phyloP scores from a whole-genome alignment of 23 tunicate genomes.

The Oikopleura vanhoeffeni region DNA sequence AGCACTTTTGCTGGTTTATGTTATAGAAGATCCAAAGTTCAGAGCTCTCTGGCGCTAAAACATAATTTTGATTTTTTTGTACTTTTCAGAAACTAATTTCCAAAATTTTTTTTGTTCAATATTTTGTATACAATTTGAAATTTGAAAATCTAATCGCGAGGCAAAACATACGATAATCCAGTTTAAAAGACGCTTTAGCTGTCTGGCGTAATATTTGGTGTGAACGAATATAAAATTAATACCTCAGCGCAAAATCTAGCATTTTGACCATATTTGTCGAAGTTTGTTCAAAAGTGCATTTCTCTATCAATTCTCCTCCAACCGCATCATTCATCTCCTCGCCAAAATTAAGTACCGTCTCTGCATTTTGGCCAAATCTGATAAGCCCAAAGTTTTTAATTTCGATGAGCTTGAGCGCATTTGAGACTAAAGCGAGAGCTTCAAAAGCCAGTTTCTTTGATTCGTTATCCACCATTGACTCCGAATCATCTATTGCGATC shows the following conservation, averaged over 20 bases:
- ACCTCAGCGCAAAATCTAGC: background rate
- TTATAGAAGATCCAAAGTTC: too few relatives aligned
- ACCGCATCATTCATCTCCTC: slow-evolving; percentile 54
- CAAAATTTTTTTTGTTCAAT: too few relatives aligned
- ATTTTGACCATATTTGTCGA: slow-evolving; percentile 46
- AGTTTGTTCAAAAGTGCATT: slow-evolving; percentile 51
- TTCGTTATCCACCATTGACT: slow-evolving; percentile 76
- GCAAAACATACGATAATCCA: too few relatives aligned
- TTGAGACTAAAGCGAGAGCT: slow-evolving; percentile 57
- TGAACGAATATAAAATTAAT: too few relatives aligned
- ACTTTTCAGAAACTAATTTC: too few relatives aligned
- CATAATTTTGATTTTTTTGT: too few relatives aligned
- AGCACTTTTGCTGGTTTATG: too few relatives aligned
- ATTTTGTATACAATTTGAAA: too few relatives aligned
- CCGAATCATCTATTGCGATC: slow-evolving; percentile 80
- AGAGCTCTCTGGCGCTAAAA: too few relatives aligned
- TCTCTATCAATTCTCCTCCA: slow-evolving; percentile 36
- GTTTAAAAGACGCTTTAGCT: too few relatives aligned
- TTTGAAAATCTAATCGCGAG: too few relatives aligned
- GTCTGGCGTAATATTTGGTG: too few relatives aligned
- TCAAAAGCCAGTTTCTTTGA: slow-evolving; percentile 90
- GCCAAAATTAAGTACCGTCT: slow-evolving; percentile 35
- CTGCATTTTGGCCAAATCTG: slow-evolving; percentile 46
- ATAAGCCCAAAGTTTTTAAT: slow-evolving; percentile 53
- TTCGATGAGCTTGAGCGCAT: slow-evolving; percentile 59